These are phyloP conservation scores for Microctonus brassicae DNA, from an alignment of 2,888 invertebrate species.

Conservation along the genomic window DNA sequence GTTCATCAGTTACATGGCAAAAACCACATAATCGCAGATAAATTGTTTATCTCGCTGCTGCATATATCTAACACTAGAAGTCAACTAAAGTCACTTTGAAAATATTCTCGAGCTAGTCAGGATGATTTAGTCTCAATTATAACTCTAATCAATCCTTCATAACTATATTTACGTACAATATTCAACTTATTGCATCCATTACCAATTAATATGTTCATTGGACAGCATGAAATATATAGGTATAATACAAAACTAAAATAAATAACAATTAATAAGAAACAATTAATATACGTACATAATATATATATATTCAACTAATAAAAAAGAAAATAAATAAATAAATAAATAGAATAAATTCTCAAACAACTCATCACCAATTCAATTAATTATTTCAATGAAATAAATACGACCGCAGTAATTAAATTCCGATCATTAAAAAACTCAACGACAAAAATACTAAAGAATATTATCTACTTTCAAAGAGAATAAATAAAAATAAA, in stretches of 20 bases:
- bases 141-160: neutral
- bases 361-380: slow-evolving; percentile 22
- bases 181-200: slow-evolving; percentile 5
- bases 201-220: slow-evolving; percentile 4
- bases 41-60: neutral
- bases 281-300: too few species aligned
- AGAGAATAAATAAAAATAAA: neutral
- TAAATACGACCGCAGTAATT: slow-evolving; percentile 4
- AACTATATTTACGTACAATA: slow-evolving; percentile 14
- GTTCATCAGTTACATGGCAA: neutral
- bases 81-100: slow-evolving; percentile 23
- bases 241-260: neutral
- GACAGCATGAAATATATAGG: neutral
- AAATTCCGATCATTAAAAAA: slow-evolving; percentile 20
- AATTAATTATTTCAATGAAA: slow-evolving; percentile 19
- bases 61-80: neutral
- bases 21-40: slow-evolving; percentile 8
- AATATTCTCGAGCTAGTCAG: slow-evolving; percentile 32
- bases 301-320: slow-evolving; percentile 3
- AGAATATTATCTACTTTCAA: neutral
- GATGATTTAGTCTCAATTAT: slow-evolving; percentile 36
- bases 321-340: slow-evolving; percentile 18
- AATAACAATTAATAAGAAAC: slow-evolving; percentile 1
- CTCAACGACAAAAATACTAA: neutral
- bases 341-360: neutral